Base-by-base conservation (phyloP, 1,140 invertebrate genomes). In the Metopolophium dirhodum region DNA sequence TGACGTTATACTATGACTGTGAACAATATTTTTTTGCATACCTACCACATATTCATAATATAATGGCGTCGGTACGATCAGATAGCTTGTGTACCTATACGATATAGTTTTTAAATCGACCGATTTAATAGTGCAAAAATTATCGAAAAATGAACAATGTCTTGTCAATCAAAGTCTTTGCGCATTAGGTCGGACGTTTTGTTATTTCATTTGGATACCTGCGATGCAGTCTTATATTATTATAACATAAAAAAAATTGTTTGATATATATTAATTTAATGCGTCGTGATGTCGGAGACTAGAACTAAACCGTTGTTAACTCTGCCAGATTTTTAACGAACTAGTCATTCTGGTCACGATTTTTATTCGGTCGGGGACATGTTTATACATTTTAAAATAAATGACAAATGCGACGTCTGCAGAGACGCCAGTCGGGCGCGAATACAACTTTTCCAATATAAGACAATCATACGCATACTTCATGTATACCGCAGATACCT, bases 291-390 rank as follows among this genome's bases (percentile, higher is more conserved):
- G 30, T 68, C n/a, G 20, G 35, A 30, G n/a, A 82, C 18, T 7
- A 82, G 35, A 82, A 37, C 14, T 37, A 37, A 82, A 82, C 77
- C 35, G 14, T 82, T 83, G 20, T 83, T 68, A 83, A 83, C 20
- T 7, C 1, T 23, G 82, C 22, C 20, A 37, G 35, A 68, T 23
- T 41, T 37, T 8, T 83, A 82, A 83, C 22, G 7, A 83, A 83
- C 82, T 83, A 37, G 37, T 83, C 37, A 83, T 83, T 83, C 82
- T 83, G 20, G 37, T 83, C 82, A 83, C 82, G 82, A 83, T 37
- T 83, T 83, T 83, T 37, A 41, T 22, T 83, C 37, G 37, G n/a
- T 9, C 37, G 82, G 82, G 41, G 82, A 41, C 37, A 37, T 82
- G 18, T 82, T 82, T 82, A 82, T 41, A 83, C 22, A 37, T 37